These are phyloP conservation scores for Mesorhabditis spiculigera DNA, from an alignment of 2,888 invertebrate genomes.

Conservation along the genomic window DNA sequence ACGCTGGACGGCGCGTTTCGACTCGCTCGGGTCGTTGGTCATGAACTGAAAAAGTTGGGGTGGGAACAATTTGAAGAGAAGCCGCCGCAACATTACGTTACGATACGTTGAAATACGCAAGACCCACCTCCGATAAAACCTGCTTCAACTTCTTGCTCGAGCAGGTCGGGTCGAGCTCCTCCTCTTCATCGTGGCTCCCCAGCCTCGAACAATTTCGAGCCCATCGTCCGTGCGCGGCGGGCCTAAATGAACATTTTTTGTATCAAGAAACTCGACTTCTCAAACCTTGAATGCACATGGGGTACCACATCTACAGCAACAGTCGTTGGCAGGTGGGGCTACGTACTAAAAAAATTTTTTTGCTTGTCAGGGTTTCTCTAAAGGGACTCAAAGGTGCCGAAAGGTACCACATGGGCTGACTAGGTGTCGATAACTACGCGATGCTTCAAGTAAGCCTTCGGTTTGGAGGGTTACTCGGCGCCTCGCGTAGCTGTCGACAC, in stretches of 20 bases:
- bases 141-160: conserved; percentile 49
- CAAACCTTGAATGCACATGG: conserved; percentile 48
- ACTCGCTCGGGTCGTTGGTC: conserved; percentile 45
- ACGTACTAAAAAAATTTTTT: conserved; percentile 9
- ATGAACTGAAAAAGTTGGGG: conserved; percentile 43
- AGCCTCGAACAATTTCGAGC: neutral
- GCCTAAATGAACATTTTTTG: neutral
- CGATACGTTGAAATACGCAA: neutral
- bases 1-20: conserved; percentile 55
- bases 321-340: conserved; percentile 37
- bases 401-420: too few relatives aligned
- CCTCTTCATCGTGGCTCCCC: conserved; percentile 19
- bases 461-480: too few relatives aligned
- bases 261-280: conserved; percentile 35
- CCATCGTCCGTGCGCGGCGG: neutral
- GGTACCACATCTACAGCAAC: conserved; percentile 50
- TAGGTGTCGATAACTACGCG: too few relatives aligned
- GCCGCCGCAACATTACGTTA: too few relatives aligned
- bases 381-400: too few relatives aligned
- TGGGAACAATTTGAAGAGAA: neutral
- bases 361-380: too few relatives aligned
- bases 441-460: too few relatives aligned
- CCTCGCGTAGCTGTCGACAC: too few relatives aligned
- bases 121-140: conserved; percentile 47
- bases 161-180: conserved; percentile 54